Evolutionary conservation across 1,140 invertebrate species (phyloP).

Genomic region (Lepidurus apus): DNA sequence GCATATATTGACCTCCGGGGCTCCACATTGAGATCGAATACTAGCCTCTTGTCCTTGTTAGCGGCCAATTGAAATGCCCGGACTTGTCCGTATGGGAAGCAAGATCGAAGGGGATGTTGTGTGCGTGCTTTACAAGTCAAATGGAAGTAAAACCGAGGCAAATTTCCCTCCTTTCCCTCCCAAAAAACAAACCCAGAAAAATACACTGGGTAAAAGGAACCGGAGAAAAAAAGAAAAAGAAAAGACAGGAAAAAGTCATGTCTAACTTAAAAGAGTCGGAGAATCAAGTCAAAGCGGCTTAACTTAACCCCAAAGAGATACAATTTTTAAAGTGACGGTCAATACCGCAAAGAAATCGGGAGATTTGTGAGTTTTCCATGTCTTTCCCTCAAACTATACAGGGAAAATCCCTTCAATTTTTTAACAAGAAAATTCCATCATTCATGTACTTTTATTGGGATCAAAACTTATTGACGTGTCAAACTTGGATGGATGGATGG

Average conservation of each 20-base stretch:
- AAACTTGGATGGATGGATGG: too few relatives aligned
- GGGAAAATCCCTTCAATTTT: too few relatives aligned
- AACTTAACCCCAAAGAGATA: too few relatives aligned
- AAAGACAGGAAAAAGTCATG: neutral
- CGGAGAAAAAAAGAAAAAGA: neutral
- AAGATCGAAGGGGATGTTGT: constrained; percentile 9
- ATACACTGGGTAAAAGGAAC: neutral
- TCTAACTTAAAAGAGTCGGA: too few relatives aligned
- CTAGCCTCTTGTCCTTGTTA: constrained; percentile 17
- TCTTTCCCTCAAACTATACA: too few relatives aligned
- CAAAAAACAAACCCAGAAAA: neutral
- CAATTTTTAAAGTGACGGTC: too few relatives aligned
- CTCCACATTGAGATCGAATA: constrained; percentile 1
- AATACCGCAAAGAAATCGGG: too few relatives aligned
- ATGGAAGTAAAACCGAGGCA: neutral
- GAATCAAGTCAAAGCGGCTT: too few relatives aligned
- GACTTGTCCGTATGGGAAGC: neutral
- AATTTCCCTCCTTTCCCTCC: neutral
- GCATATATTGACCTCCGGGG: constrained; percentile 8
- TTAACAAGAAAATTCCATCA: too few relatives aligned
- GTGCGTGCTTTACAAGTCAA: constrained; percentile 19
- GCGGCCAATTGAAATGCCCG: constrained; percentile 13
- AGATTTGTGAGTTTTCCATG: too few relatives aligned
- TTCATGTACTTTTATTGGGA: too few relatives aligned
- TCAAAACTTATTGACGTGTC: too few relatives aligned